These are phyloP conservation scores for Hipposideros armiger DNA, from an alignment of 2,113 vertebrate species.

Conservation along the genomic window DNA sequence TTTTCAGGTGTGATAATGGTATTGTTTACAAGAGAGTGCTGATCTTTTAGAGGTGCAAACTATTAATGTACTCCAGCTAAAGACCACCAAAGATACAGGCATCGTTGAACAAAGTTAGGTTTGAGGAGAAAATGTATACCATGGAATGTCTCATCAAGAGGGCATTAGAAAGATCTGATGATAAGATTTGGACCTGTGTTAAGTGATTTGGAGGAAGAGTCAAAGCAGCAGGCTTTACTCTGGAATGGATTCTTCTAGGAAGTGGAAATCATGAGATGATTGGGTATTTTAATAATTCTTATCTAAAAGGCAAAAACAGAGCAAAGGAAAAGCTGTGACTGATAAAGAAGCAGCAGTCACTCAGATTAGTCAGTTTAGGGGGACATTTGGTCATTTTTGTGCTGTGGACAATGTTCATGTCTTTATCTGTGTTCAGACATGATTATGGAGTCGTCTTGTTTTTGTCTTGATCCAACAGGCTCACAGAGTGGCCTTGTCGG, in stretches of 20 bases:
- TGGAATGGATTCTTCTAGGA: neutral
- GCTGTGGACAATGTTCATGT: neutral
- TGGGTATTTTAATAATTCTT: neutral
- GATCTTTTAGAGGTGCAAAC: neutral
- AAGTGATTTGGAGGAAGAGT: neutral
- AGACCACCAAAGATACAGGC: neutral
- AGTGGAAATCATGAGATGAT: neutral
- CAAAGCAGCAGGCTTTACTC: neutral
- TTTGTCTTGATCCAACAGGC: neutral
- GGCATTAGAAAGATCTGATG: neutral
- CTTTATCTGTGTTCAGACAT: neutral
- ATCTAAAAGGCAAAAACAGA: neutral
- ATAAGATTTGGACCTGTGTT: neutral
- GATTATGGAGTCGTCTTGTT: neutral
- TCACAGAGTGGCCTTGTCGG: neutral
- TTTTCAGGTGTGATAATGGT: neutral
- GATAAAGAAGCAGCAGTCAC: neutral
- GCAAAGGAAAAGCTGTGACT: neutral
- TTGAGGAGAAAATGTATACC: neutral
- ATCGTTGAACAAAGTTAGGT: neutral
- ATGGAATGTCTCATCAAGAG: neutral
- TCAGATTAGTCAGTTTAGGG: neutral
- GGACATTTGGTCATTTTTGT: neutral
- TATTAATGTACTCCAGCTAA: neutral
- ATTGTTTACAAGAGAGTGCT: neutral